Evolutionary conservation across 2,888 invertebrate genomes (phyloP), one percentile per base, ranked within the genome.

Genomic region (Callosobruchus maculatus): DNA sequence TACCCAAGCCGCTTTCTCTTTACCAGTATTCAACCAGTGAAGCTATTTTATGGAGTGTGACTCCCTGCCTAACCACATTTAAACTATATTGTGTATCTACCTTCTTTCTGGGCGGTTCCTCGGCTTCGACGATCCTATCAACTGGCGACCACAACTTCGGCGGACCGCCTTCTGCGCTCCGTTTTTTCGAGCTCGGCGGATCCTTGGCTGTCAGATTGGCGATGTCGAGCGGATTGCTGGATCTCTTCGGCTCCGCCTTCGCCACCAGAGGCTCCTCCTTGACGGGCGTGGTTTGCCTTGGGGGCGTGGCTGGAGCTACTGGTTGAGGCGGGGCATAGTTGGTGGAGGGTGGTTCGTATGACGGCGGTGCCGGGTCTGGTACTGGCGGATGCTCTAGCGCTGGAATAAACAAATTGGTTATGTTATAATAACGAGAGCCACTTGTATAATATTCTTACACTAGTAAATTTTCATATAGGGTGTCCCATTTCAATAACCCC

Each of bases 71-170:
- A n/a, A 49, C 49, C 49, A 49, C 4, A 49, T 49, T n/a, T n/a
- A n/a, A n/a, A 49, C 18, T 7, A 5, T 4, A 13, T 13, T 49
- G 13, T 49, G 1, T 5, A 49, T 18, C 49, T 49, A 49, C 49
- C 49, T 18, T 49, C 18, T 49, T 49, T 18, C 13, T 49, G 49
- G 49, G 49, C 49, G 49, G 49, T 49, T 49, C 49, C 3, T 49
- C 49, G 13, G 49, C 49, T 76, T 72, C 67, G 82, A 0, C 82
- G 86, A 84, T 75, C 86, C 84, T 84, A 77, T 85, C 85, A 71
- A 90, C 89, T 21, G 91, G 90, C 74, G 90, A 88, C 91, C 91
- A 91, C n/a, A 90, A 90, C 81, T 91, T 92, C 5, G 92, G 90
- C 70, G 89, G 87, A 74, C 74, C 76, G 70, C 88, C 22, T 68